Evolutionary conservation across 1,140 invertebrate species (phyloP), one percentile per base, ranked within the genome.

Genomic region (Bombus huntii): DNA sequence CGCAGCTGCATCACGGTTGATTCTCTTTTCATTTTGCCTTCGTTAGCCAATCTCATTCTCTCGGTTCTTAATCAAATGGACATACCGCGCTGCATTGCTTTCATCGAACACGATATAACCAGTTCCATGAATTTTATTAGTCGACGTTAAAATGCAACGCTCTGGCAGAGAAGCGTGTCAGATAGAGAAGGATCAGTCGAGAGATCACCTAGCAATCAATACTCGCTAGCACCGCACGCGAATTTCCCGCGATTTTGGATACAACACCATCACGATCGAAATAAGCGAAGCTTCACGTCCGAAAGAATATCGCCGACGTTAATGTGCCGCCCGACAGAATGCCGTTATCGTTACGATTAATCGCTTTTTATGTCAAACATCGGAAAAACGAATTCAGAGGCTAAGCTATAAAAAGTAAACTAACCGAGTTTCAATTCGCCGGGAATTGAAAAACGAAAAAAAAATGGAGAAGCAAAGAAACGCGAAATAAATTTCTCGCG

Each of bases 81-180:
- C 66, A 65, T n/a, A 66, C 72, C 13, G 28, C 28, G 42, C 34
- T 39, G 68, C 62, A 42, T 78, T 68, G 66, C 13, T 74, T 77
- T 65, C 42, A 73, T 78, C 87, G 39, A 3, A 31, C 59, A 10
- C 57, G 34, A 18, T 28, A 53, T 86, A 89, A 86, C 83, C 47
- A 81, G 84, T 81, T 85, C 44, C 71, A 72, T 59, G 80, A 71
- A 83, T 65, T 89, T 86, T 86, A 89, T 68, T 73, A 86, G 72
- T 65, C 72, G 34, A 37, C 44, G 83, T 37, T 59, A 44, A 42
- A 76, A 77, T 25, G n/a, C 42, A 62, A 47, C 47, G 22, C 47
- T 44, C 28, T 53, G 42, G 73, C 66, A 42, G 42, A 62, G 34
- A 25, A 74, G 18, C 70, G 82, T 71, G 83, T n/a, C 39, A 25